phyloP scores from a whole-genome alignment of 2,113 vertebrate species.

The Chelonoidis abingdonii region DNA sequence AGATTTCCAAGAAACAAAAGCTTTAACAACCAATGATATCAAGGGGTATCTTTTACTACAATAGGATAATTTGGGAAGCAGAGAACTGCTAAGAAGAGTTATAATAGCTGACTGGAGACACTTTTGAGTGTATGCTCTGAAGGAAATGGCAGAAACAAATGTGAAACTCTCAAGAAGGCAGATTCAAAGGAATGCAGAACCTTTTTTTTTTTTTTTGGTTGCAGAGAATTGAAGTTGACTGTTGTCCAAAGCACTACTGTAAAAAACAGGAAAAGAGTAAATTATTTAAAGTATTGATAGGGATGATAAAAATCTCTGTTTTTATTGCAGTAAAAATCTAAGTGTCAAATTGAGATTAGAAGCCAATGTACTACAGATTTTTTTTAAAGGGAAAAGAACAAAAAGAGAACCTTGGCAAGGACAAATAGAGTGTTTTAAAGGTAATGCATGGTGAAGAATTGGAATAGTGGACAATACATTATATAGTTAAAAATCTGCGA shows the following conservation, averaged over 20 bases:
- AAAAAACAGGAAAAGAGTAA: background rate
- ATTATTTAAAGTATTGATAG: background rate
- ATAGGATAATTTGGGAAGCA: background rate
- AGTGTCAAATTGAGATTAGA: background rate
- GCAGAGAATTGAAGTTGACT: background rate
- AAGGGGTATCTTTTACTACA: background rate
- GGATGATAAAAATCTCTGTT: rapidly evolving
- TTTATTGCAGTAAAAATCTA: background rate
- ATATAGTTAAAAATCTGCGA: background rate
- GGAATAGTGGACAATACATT: background rate
- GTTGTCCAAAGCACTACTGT: background rate
- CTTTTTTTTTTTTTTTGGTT: background rate
- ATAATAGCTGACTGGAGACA: background rate
- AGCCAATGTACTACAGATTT: background rate
- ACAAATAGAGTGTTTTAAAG: background rate
- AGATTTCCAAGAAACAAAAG: background rate
- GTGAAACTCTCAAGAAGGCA: background rate
- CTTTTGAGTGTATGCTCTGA: background rate
- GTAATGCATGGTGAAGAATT: background rate
- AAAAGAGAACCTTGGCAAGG: background rate
- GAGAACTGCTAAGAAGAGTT: background rate
- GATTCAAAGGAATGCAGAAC: background rate
- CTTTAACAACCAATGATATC: background rate
- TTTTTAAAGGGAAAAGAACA: background rate
- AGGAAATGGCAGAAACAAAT: background rate